A percentile compares a stretch with the other conserved stretches of the same genome.
Evolutionary conservation across 2,888 invertebrate genomes (phyloP).

Genomic region (Phyllotreta striolata): DNA sequence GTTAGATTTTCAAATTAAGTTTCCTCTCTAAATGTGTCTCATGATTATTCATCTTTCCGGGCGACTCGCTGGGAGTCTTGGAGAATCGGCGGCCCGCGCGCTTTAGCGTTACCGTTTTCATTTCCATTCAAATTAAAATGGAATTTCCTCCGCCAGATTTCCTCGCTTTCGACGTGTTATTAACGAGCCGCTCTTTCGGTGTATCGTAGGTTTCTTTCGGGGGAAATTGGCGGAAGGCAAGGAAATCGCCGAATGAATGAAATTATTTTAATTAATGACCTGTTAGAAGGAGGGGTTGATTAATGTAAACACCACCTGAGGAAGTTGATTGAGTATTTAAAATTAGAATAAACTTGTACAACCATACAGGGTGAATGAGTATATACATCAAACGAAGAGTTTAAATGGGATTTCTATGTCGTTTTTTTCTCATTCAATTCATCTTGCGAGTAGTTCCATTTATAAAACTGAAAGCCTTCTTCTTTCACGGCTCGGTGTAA

Average conservation of each 20-base stretch:
- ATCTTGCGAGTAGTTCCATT: no score
- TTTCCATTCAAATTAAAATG: conserved; percentile 12
- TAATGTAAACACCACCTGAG: no score
- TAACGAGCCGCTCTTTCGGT: conserved; percentile 1
- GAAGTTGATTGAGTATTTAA: no score
- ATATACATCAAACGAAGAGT: neutral
- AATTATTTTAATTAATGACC: no score
- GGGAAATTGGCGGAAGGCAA: neutral
- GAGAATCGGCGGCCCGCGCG: neutral
- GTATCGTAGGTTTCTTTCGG: conserved; percentile 6
- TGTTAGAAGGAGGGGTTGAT: no score
- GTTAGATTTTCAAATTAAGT: conserved; percentile 1
- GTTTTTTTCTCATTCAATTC: no score
- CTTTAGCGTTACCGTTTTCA: conserved; percentile 8
- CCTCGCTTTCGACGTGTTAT: conserved; percentile 1
- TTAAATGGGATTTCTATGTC: no score
- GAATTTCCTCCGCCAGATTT: conserved; percentile 10
- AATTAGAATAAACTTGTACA: no score
- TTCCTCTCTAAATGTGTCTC: neutral
- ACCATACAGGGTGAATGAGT: neutral
- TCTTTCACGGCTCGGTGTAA: neutral
- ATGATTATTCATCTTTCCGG: conserved; percentile 9
- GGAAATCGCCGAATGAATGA: neutral
- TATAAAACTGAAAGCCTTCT: neutral
- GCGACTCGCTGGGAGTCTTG: neutral